phyloP scores from a whole-genome alignment of 2,888 invertebrate genomes.

The Eristalis intricaria region DNA sequence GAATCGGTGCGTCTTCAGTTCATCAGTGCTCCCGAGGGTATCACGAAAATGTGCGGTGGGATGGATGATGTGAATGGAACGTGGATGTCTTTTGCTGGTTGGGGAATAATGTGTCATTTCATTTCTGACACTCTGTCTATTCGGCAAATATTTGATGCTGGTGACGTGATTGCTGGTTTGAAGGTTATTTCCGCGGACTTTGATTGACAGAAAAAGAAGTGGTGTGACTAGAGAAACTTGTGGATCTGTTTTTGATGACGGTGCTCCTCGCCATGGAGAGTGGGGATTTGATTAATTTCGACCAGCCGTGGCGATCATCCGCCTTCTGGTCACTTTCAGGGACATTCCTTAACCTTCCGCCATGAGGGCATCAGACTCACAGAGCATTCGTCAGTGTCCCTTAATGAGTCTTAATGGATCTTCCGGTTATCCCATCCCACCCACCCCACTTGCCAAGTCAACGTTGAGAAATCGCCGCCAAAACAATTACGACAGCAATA shows the following conservation, averaged over 20 bases:
- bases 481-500: neutral
- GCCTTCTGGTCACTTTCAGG: neutral
- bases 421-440: too few species aligned
- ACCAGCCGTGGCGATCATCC: neutral
- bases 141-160: neutral
- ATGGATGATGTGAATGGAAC: too few species aligned
- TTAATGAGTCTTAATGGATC: neutral
- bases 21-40: neutral
- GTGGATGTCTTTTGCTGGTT: too few species aligned
- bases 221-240: neutral
- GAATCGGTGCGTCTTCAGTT: neutral
- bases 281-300: neutral
- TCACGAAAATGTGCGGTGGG: neutral
- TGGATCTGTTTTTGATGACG: neutral
- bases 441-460: neutral
- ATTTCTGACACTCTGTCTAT: neutral
- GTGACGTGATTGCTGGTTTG: neutral
- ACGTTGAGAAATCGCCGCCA: neutral
- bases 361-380: neutral
- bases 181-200: neutral
- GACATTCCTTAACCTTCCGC: neutral
- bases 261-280: too few species aligned
- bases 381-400: neutral
- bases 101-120: neutral
- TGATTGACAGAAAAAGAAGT: neutral